These are phyloP conservation scores for Chalcis sispes DNA, from an alignment of 2,888 invertebrate genomes.

Conservation along the genomic window DNA sequence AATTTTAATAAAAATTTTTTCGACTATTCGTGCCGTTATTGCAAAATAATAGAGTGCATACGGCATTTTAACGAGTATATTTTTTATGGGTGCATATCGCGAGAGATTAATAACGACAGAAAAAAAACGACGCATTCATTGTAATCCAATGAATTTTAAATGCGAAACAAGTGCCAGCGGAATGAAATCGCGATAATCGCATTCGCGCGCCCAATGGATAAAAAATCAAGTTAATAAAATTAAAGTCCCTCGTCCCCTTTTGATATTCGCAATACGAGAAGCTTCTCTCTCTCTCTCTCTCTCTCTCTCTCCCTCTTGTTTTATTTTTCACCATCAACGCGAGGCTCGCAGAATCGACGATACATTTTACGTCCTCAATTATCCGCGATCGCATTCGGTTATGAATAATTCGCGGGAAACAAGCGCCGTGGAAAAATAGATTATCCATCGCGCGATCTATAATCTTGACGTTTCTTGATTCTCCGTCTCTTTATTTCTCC, in stretches of 20 bases:
- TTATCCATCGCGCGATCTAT: conserved; percentile 31
- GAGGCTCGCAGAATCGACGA: background rate
- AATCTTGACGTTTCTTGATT: conserved; percentile 38
- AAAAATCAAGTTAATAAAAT: background rate
- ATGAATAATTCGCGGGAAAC: background rate
- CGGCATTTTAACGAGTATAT: conserved; percentile 15
- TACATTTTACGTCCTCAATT: background rate
- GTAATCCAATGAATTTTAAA: too few relatives aligned
- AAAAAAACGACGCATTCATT: too few relatives aligned
- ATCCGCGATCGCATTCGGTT: background rate
- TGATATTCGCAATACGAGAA: background rate
- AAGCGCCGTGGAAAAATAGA: background rate
- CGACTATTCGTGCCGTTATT: too few relatives aligned
- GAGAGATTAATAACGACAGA: too few relatives aligned
- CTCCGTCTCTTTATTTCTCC: background rate
- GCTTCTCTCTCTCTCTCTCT: background rate
- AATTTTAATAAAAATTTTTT: too few relatives aligned
- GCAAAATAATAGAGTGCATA: conserved; percentile 3
- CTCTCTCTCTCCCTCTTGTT: background rate
- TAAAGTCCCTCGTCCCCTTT: background rate
- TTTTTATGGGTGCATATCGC: background rate
- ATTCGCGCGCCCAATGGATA: background rate
- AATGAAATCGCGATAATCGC: too few relatives aligned
- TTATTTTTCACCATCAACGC: too few relatives aligned
- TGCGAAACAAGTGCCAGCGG: too few relatives aligned